These are phyloP conservation scores for Ctenopoma kingsleyae DNA, from an alignment of 2,797 vertebrate species.

Conservation along the genomic window DNA sequence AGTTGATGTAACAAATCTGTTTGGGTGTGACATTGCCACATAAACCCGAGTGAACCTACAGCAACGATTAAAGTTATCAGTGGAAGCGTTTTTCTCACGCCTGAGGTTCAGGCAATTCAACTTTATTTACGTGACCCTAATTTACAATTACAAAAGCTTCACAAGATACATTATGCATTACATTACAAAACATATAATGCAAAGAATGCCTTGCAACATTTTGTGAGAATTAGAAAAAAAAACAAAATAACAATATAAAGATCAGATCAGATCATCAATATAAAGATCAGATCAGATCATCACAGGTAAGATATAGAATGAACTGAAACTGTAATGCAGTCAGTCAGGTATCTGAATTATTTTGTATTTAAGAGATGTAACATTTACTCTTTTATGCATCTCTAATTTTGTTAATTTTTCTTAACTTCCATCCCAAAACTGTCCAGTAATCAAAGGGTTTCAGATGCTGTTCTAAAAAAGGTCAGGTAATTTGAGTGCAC, in stretches of 20 bases:
- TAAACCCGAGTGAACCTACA: conserved; percentile 6
- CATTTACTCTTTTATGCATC: not conserved
- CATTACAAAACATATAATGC: conserved; percentile 10
- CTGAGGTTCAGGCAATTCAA: conserved; percentile 5
- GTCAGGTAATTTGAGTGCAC: not conserved
- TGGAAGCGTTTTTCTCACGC: conserved; percentile 2
- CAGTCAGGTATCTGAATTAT: not conserved
- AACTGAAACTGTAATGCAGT: no score
- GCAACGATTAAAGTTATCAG: conserved; percentile 22
- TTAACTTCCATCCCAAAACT: not conserved
- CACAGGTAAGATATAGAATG: not conserved
- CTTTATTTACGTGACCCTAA: conserved; percentile 10
- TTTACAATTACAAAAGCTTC: conserved; percentile 13
- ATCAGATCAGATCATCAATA: not conserved
- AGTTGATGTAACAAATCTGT: conserved; percentile 43
- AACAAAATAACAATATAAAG: not conserved
- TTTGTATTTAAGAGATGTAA: no score
- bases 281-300: not conserved
- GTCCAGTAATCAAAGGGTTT: not conserved
- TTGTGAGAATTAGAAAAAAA: not conserved
- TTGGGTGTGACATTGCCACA: conserved; percentile 32
- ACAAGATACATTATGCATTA: not conserved
- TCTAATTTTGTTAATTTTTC: not conserved
- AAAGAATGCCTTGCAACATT: not conserved
- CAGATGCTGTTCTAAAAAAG: not conserved